Evolutionary conservation across 2,797 vertebrate genomes (phyloP), one percentile per base, ranked within the genome.

Genomic region (Poeciliopsis gracilis): DNA sequence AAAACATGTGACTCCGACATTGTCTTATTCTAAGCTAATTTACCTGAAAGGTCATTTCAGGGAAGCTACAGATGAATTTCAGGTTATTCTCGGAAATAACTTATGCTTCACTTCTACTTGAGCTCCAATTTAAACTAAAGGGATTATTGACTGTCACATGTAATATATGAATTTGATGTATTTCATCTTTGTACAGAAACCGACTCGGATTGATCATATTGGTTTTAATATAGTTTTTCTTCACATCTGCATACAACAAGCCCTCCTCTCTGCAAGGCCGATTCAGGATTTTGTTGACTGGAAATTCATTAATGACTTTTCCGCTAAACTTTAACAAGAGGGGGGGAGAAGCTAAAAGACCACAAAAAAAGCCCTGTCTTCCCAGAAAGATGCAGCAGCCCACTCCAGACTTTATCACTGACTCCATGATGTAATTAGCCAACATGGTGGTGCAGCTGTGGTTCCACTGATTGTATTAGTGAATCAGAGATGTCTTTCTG

Each of bases 361-460:
- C 85, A 85, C 82, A 89, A 88, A 90, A 86, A 87, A 81, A 76
- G 85, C 63, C 83, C 84, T 76, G 72, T 91, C 85, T 91, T 92
- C 91, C 89, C 90, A 92, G 91, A 94, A 90, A 89, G 91, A 82
- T 84, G 76, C 88, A 93, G 90, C 87, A 89, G 89, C 91, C 88
- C 85, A 86, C 91, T 90, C 88, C 86, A 91, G 91, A 92, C 91
- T 92, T 91, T 91, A 93, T 94, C 93, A 91, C 85, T 87, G 90
- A 92, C 89, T 92, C 89, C 84, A 83, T 94, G 91, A 94, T 94
- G 88, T 91, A 93, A 94, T 94, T 94, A 94, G 86, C 82, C 84
- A 67, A 86, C 85, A 77, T 83, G 85, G 83, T 86, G 88, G 90
- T 91, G 89, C 93, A 93, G 92, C 92, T 94, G 92, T 88, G 93